Base-by-base conservation (phyloP, 37 sponge, comb jelly and placozoan genomes). In the Amphimedon queenslandica region DNA sequence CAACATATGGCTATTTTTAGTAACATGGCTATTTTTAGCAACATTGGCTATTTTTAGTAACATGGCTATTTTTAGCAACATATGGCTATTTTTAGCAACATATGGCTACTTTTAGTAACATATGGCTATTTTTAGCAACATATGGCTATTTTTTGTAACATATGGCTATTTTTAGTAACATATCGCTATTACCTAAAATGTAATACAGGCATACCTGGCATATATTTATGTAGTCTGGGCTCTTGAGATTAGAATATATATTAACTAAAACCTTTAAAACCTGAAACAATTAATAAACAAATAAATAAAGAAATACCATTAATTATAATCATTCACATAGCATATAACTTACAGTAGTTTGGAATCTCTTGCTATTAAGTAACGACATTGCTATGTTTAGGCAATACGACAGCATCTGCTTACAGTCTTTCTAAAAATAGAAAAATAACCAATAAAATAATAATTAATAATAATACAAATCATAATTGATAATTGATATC, bases 211-310 rank as follows among this genome's bases (percentile, higher is more conserved):
- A 55, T 30, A 90, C 90, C 89, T 93, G 94, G 58, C 92, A 84
- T 47, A 97, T 75, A 42, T 64, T 87, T 74, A 93, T 88, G 80
- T 94, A 94, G 74, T 97, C 94, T 51, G 92, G 91, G 0, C 29
- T 51, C 1, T 86, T 73, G 30, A 85, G 72, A 20, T 73, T 53
- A 20, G 72, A 55, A 71, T 94, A 94, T 20, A 85, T 58, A 30
- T 70, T 40, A 27, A 94, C 94, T 57, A 97, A 56, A 37, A 92
- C 61, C 41, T 71, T 56, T 64, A 97, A 77, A 36, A 93, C 98
- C 89, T 97, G 57, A 21, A 21, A 25, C 3, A 0, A 68, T 16
- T 18, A 72, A n/a, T 24, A 72, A 25, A 47, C 53, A 47, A 18
- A 47, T 47, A 13, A 8, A 8, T 47, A 13, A 18, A 47, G 8